These are phyloP conservation scores for Eristalis tenax DNA, from an alignment of 2,888 invertebrate species.

Conservation along the genomic window DNA sequence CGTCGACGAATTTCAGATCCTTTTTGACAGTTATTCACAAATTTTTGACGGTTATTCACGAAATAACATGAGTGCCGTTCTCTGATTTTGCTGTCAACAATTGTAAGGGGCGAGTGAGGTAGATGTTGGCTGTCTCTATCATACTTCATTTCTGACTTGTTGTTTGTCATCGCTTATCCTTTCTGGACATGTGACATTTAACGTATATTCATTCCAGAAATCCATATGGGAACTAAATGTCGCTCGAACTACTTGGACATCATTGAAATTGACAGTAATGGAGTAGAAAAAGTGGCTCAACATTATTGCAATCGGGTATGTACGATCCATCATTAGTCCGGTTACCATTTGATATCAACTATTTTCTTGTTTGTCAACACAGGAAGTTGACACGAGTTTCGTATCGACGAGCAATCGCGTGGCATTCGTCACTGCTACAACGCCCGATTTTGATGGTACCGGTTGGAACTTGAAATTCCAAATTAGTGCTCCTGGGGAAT, in stretches of 20 bases:
- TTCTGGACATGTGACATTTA: neutral
- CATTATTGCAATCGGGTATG: slow-evolving; percentile 80
- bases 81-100: no score
- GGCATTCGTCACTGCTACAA: slow-evolving; percentile 83
- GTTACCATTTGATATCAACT: no score
- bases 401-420: slow-evolving; percentile 76
- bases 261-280: slow-evolving; percentile 81
- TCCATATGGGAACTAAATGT: slow-evolving; percentile 86
- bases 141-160: no score
- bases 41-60: no score
- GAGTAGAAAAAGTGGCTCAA: slow-evolving; percentile 76
- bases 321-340: no score
- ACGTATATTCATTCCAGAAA: slow-evolving; percentile 79
- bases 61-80: no score
- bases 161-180: no score
- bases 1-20: no score
- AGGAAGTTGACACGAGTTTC: slow-evolving; percentile 78
- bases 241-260: slow-evolving; percentile 85
- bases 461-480: slow-evolving; percentile 83
- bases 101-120: no score
- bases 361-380: neutral
- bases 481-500: neutral
- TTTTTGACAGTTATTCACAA: no score
- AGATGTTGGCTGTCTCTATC: no score
- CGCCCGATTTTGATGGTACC: slow-evolving; percentile 86